Percentiles rank a stretch among this genome's conserved stretches.
Conservation (phyloP, 1,140 invertebrate genomes). For the Microvelia longipes region DNA sequence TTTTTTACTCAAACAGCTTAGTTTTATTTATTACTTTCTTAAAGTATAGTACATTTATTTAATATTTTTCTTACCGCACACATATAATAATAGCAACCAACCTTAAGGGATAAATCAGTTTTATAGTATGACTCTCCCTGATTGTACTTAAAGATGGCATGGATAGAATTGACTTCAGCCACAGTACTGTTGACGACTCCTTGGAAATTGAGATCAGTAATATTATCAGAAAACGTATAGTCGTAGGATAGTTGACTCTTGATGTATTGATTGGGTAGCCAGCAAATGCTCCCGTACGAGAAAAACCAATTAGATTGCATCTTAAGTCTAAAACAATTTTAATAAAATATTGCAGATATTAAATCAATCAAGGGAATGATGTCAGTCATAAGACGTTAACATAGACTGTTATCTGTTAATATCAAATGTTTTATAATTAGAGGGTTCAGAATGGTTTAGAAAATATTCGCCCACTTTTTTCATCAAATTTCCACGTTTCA, state of each 20-base stretch:
- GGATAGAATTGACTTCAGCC: constrained; percentile 37
- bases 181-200: constrained; percentile 40
- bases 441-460: no score
- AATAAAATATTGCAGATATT: constrained; percentile 2
- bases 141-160: constrained; percentile 36
- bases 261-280: constrained; percentile 41
- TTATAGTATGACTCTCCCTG: constrained; percentile 34
- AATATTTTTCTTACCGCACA: no score
- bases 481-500: no score
- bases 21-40: no score
- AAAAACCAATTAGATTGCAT: constrained; percentile 25
- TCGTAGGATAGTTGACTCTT: constrained; percentile 36
- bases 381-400: no score
- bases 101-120: constrained; percentile 26
- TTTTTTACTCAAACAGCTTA: no score
- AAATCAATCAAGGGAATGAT: no score
- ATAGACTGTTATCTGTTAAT: no score
- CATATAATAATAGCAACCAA: no score
- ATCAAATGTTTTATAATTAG: no score
- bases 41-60: no score
- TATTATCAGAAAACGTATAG: constrained; percentile 13
- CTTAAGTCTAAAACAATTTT: constrained; percentile 24
- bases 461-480: no score
- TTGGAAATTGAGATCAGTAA: constrained; percentile 26
- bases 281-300: constrained; percentile 31